These are phyloP conservation scores for Lytechinus pictus DNA, from an alignment of 35 echinoderm and acorn worm species.

Conservation along the genomic window DNA sequence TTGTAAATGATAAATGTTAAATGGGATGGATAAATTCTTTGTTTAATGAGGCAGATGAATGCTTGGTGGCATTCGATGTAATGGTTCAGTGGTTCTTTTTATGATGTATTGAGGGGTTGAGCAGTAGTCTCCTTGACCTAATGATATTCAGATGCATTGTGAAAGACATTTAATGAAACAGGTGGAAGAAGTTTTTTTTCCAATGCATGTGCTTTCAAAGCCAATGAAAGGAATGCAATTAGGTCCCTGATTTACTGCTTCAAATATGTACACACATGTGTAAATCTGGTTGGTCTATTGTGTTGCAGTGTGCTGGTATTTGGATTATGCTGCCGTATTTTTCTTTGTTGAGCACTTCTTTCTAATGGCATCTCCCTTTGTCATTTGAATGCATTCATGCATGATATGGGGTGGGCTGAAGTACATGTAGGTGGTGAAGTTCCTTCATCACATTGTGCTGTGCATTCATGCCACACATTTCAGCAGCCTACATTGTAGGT, in stretches of 20 bases:
- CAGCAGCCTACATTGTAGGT: neutral
- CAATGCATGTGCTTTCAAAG: too few relatives aligned
- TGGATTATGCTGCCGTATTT: neutral
- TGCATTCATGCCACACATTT: neutral
- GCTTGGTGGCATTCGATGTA: neutral
- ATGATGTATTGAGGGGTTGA: too few relatives aligned
- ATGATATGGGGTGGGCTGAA: neutral
- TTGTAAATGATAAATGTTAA: neutral
- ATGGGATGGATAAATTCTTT: neutral
- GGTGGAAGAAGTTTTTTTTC: too few relatives aligned
- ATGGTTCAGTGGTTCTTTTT: neutral
- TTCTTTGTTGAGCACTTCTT: neutral
- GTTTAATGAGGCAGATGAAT: neutral
- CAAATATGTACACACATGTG: conserved; percentile 17
- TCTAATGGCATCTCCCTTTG: neutral
- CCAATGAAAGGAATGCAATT: neutral
- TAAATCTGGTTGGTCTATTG: neutral
- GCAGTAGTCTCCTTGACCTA: too few relatives aligned
- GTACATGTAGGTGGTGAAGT: neutral
- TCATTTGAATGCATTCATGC: neutral
- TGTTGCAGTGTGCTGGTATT: neutral
- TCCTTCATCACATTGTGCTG: neutral
- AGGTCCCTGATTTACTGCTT: neutral
- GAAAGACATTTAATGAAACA: too few relatives aligned
- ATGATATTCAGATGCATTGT: too few relatives aligned